Base-by-base conservation (phyloP, 1,140 invertebrate species). In the Gonatopus flavifemur region DNA sequence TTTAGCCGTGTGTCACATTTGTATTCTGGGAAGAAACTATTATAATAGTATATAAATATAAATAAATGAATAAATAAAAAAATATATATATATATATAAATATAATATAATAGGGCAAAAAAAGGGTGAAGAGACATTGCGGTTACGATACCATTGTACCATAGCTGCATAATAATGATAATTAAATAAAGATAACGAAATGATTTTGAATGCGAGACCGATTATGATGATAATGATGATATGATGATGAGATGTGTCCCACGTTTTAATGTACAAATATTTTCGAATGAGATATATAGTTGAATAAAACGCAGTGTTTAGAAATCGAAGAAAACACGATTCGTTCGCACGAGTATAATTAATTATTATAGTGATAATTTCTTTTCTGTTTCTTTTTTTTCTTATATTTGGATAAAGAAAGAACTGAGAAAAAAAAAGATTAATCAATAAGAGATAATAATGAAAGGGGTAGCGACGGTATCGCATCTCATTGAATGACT, bases 261-360 rank as follows among this genome's bases (percentile, higher is more conserved):
- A 74, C 69, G 67, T 72, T 71, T 75, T 70, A 74, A 74, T 76
- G 74, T 76, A 75, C 74, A 76, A 76, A 76, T 76, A 75, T 75
- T 75, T 74, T 74, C 72, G 66, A 75, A 64, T 67, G 64, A 70
- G 64, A 65, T n/a, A n/a, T n/a, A n/a, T 75, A 70, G 71, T 73
- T 75, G 69, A 72, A 67, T 76, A 74, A 74, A 70, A 64, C 62
- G 61, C 66, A 62, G 70, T n/a, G n/a, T n/a, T 71, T 70, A 64
- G 57, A 58, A 7, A 62, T 64, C 67, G 64, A 57, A 69, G 59
- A 51, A 62, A 62, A 47, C 47, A 41, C 15, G 49, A 52, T 65
- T 65, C 49, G 52, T 63, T 65, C 54, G 57, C 62, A 37, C 58
- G 48, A 64, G 49, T 64, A 60, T 50, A 40, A 64, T 64, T 54